A percentile compares a stretch with the other conserved stretches of the same genome.
phyloP scores from a whole-genome alignment of 2,113 vertebrate genomes.

The Bujurquina vittata region DNA sequence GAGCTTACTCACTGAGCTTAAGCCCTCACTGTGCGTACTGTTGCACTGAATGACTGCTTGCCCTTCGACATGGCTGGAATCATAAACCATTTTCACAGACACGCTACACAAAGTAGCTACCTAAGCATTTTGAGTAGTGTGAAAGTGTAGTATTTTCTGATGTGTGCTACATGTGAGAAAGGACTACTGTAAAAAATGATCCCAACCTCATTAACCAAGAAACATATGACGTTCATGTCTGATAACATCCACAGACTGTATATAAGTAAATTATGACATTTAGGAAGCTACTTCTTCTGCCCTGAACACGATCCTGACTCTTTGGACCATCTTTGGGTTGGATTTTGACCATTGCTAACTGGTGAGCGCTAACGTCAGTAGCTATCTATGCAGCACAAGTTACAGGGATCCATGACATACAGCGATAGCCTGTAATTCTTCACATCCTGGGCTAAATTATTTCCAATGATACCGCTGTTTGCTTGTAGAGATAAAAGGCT shows the following conservation, averaged over 20 bases:
- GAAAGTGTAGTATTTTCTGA: background rate
- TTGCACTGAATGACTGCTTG: background rate
- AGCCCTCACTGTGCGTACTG: background rate
- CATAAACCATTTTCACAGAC: no score
- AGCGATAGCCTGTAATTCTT: background rate
- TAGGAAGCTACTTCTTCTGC: background rate
- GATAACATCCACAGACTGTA: background rate
- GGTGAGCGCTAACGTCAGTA: background rate
- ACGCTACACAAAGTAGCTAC: background rate
- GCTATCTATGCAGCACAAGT: background rate
- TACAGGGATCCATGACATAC: background rate
- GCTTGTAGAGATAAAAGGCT: background rate
- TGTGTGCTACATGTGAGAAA: background rate
- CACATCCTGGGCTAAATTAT: background rate
- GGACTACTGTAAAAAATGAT: background rate
- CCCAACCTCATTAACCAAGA: rapidly evolving
- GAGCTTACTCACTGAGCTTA: rapidly evolving
- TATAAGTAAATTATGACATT: background rate
- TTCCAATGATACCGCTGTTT: background rate
- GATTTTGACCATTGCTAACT: background rate
- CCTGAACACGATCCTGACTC: background rate
- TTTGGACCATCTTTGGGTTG: background rate
- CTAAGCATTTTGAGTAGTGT: background rate
- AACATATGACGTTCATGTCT: background rate
- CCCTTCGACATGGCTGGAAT: background rate